Conservation (phyloP, 2,797 vertebrate genomes). For the Syngnathus rostellatus region DNA sequence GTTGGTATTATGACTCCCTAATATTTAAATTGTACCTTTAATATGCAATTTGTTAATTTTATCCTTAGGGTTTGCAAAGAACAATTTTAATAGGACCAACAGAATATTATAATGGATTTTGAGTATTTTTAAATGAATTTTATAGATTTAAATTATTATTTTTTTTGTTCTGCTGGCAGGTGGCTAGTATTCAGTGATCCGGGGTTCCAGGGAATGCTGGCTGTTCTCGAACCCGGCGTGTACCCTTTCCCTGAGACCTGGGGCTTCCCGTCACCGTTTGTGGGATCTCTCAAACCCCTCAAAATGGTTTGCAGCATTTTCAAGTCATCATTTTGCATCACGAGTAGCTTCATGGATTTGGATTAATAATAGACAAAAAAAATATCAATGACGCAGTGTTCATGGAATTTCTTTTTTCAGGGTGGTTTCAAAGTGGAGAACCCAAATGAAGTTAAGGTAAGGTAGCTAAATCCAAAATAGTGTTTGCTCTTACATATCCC, state of each 20-base stretch:
- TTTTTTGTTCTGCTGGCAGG: constrained; percentile 48
- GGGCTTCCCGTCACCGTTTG: constrained; percentile 77
- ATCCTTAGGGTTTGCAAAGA: neutral
- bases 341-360: neutral
- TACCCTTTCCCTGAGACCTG: constrained; percentile 82
- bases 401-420: constrained; percentile 58
- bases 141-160: neutral
- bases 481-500: too few relatives aligned
- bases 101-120: neutral
- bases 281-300: constrained; percentile 83
- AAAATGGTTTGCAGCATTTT: constrained; percentile 75
- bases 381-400: too few relatives aligned
- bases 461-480: too few relatives aligned
- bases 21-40: neutral
- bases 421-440: constrained; percentile 89
- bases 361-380: too few relatives aligned
- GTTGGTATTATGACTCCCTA: neutral
- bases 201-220: constrained; percentile 79
- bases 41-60: neutral
- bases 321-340: neutral
- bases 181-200: constrained; percentile 91
- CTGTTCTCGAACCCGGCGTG: constrained; percentile 80
- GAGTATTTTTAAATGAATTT: neutral
- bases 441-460: constrained; percentile 80
- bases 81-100: neutral